phyloP scores from a whole-genome alignment of 2,113 vertebrate genomes.

The Bubo bubo region DNA sequence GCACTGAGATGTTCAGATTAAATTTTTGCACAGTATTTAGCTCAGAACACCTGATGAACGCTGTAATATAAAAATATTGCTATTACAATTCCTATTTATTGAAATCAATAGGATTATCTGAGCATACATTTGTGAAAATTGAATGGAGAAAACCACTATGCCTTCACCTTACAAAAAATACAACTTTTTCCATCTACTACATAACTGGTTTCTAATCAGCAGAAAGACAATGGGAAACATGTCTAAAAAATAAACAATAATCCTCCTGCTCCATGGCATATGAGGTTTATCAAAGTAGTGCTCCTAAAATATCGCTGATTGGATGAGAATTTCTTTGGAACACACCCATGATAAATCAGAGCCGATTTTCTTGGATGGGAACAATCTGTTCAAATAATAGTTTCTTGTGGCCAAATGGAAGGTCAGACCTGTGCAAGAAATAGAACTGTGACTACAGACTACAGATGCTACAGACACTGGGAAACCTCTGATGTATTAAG shows the following conservation, averaged over 20 bases:
- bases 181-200: background rate
- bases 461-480: slow-evolving; percentile 53
- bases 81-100: background rate
- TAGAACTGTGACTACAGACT: slow-evolving; percentile 41
- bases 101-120: background rate
- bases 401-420: slow-evolving; percentile 5
- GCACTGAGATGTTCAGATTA: background rate
- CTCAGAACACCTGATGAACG: background rate
- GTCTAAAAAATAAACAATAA: background rate
- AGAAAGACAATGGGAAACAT: background rate
- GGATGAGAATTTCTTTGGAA: slow-evolving; percentile 7
- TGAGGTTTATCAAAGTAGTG: background rate
- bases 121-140: background rate
- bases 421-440: slow-evolving; percentile 14
- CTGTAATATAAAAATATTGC: background rate
- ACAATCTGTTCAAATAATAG: background rate
- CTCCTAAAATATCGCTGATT: background rate
- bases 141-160: background rate
- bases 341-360: background rate
- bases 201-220: background rate
- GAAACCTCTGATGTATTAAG: slow-evolving; percentile 51
- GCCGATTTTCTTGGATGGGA: background rate
- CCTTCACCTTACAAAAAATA: background rate
- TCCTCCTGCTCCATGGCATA: background rate
- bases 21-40: background rate